Evolutionary conservation across 2,888 invertebrate species (phyloP), one percentile per base, ranked within the genome.

Genomic region (Drosophila limbata): DNA sequence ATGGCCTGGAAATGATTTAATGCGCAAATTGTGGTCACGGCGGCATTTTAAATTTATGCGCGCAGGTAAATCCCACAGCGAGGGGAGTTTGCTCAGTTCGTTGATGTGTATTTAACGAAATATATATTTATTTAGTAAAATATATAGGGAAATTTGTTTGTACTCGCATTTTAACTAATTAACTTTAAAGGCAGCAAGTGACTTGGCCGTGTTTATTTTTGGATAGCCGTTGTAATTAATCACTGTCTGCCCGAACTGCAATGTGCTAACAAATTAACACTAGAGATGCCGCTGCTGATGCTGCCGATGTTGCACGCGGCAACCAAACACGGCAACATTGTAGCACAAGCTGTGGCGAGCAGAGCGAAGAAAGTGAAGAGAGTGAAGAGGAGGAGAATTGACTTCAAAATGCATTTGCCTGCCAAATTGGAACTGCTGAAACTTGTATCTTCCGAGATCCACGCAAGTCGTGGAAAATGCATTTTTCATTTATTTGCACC

Each of bases 1-100:
- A 86, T 86, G 86, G 86, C 76, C 85, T 88, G 86, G 87, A 87
- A 87, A 87, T 87, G 88, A 87, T 87, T 87, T 84, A 87, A 87
- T 74, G 88, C 88, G 77, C 84, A 86, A 87, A 81, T 72, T 88
- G 87, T 83, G 86, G 88, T 81, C 76, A 79, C 70, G 76, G 76
- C 78, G 79, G 75, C 73, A 83, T 88, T 86, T 80, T 47, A 83
- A 85, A 85, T 87, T 85, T 85, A 85, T 88, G 78, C 66, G 63
- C 70, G 48, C 83, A 83, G 83, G 84, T 86, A 79, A 80, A 48
- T 37, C 59, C 51, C 17, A 47, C 40, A 50, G 53, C 21, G 25
- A 35, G 42, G 11, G 25, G 8, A 15, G 19, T 52, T 35, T 21
- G 1, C 47, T 5, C 5, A 25, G 25, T 15, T 21, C 44, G 25